Evolutionary conservation across 2,113 vertebrate species (phyloP).

Genomic region (Mustelus asterias): DNA sequence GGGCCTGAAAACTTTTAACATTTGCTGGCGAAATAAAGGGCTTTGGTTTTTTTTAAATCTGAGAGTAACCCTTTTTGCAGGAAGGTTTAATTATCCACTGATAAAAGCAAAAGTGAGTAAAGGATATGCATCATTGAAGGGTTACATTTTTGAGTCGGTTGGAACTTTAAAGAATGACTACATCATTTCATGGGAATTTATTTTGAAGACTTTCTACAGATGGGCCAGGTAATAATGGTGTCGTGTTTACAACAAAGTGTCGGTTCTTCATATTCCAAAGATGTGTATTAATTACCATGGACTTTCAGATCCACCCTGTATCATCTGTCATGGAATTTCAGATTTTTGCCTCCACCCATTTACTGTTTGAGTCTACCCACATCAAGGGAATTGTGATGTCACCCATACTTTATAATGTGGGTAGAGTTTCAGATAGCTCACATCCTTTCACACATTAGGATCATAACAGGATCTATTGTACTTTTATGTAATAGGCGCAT

Average conservation of each 20-base stretch:
- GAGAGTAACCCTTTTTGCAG: not conserved
- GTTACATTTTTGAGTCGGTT: not conserved
- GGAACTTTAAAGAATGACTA: constrained; percentile 7
- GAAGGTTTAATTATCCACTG: constrained; percentile 1
- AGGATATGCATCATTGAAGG: not conserved
- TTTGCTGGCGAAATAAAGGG: not conserved
- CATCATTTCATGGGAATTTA: not conserved
- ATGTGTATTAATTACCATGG: constrained; percentile 31
- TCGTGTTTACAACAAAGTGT: constrained; percentile 23
- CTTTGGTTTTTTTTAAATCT: not conserved
- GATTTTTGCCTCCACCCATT: constrained; percentile 27
- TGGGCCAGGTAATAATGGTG: constrained; percentile 20
- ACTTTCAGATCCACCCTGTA: constrained; percentile 31
- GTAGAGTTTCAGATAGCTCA: constrained; percentile 25
- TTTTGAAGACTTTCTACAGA: constrained; percentile 11
- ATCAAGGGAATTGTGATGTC: constrained; percentile 4
- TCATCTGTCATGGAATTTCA: constrained; percentile 3
- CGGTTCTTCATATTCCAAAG: constrained; percentile 18
- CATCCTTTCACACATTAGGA: not conserved
- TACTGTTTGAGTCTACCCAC: constrained; percentile 26
- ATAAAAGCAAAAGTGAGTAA: not conserved
- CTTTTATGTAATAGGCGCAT: not conserved
- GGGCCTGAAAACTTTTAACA: not conserved
- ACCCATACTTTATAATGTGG: not conserved
- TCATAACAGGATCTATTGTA: not conserved